A percentile compares a stretch with the other conserved stretches of the same genome.
phyloP scores from a whole-genome alignment of 23 tunicate genomes.

The Trididemnum clinides region DNA sequence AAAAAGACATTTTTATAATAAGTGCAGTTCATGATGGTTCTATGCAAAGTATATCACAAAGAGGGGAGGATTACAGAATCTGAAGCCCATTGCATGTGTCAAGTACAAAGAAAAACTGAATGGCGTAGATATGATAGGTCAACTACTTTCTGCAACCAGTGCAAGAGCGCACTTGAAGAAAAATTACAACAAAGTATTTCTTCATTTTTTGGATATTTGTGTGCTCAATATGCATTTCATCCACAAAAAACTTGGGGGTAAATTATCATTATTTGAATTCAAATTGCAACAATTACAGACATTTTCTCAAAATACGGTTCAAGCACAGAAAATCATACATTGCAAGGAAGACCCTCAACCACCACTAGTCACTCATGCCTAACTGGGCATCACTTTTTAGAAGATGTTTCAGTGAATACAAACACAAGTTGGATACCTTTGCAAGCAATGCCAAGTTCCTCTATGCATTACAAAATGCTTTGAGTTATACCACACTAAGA shows the following conservation, averaged over 20 bases:
- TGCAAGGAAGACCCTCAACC: not conserved
- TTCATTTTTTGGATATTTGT: slow-evolving; percentile 4
- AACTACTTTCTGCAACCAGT: not conserved
- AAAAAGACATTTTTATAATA: not conserved
- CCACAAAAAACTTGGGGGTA: not conserved
- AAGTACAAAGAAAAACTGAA: not conserved
- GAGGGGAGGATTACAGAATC: not conserved
- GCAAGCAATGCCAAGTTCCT: no score
- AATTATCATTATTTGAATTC: not conserved
- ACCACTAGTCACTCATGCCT: not conserved
- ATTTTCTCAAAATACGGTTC: not conserved
- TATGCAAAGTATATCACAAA: not conserved
- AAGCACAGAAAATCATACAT: not conserved
- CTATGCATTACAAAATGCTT: no score
- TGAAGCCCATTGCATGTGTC: not conserved
- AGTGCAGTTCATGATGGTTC: not conserved
- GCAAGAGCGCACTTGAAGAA: not conserved
- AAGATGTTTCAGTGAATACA: slow-evolving; percentile 2
- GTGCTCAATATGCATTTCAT: not conserved
- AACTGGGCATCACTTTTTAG: not conserved
- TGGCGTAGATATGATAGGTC: not conserved
- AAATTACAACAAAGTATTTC: not conserved
- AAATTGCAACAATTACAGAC: not conserved
- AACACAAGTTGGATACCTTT: no score
- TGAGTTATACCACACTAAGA: not conserved